Evolutionary conservation across 2,888 invertebrate species (phyloP).

Genomic region (Eupsilia transversa): DNA sequence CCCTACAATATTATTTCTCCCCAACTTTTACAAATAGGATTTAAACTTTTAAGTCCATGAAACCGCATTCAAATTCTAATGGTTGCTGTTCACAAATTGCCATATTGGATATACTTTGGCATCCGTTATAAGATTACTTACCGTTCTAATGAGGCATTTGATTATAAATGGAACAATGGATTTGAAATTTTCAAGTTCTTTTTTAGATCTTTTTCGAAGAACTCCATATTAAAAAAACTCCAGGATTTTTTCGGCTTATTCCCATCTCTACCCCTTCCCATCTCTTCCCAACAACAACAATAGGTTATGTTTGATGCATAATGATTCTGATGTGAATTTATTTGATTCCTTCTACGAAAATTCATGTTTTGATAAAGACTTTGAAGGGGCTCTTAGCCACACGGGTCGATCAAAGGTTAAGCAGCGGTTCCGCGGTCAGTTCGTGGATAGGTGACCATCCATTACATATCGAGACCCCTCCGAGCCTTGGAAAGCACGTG

Average conservation of each 20-base stretch:
- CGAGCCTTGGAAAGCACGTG: too few species aligned
- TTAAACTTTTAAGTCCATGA: constrained; percentile 38
- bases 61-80: constrained; percentile 27
- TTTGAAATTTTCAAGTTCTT: not conserved
- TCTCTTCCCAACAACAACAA: too few species aligned
- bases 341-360: not conserved
- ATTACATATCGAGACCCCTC: too few species aligned
- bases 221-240: not conserved
- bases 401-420: too few species aligned
- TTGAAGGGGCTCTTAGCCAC: too few species aligned
- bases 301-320: not conserved
- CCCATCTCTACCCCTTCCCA: too few species aligned
- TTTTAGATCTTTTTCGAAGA: not conserved
- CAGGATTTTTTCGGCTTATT: too few species aligned
- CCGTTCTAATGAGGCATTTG: not conserved
- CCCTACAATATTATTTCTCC: constrained; percentile 24
- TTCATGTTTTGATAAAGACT: not conserved
- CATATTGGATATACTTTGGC: constrained; percentile 12
- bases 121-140: constrained; percentile 24
- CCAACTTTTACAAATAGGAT: constrained; percentile 9
- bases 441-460: too few species aligned
- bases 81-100: constrained; percentile 31
- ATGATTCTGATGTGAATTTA: not conserved
- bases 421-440: too few species aligned
- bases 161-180: not conserved